Evolutionary conservation across 2,797 vertebrate genomes (phyloP).

Genomic region (Semotilus atromaculatus): DNA sequence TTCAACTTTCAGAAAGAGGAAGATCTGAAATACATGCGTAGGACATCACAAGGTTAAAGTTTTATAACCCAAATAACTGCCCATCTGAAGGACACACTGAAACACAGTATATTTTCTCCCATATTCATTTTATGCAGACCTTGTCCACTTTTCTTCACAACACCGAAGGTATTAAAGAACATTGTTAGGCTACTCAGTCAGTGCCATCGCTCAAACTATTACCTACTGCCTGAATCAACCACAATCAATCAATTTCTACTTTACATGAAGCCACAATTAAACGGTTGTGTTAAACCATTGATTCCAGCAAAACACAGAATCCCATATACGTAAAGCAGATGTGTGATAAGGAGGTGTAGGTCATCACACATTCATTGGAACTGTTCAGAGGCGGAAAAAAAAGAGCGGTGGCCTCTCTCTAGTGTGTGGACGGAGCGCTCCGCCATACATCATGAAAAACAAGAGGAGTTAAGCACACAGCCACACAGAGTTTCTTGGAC

Average conservation of each 20-base stretch:
- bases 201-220: neutral
- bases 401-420: constrained; percentile 42
- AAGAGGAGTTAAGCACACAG: constrained; percentile 63
- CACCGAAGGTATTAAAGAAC: neutral
- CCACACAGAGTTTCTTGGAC: constrained; percentile 56
- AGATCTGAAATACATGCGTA: neutral
- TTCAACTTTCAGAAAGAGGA: neutral
- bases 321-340: constrained; percentile 24
- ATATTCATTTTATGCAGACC: neutral
- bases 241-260: constrained; percentile 7
- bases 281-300: neutral
- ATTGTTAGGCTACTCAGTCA: neutral
- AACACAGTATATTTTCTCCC: neutral
- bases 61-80: neutral
- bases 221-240: neutral
- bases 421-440: constrained; percentile 27
- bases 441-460: constrained; percentile 63
- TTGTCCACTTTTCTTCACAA: neutral
- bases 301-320: constrained; percentile 9
- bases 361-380: constrained; percentile 34
- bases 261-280: constrained; percentile 12
- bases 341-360: constrained; percentile 49
- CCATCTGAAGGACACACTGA: constrained; percentile 1
- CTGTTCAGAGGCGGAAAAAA: constrained; percentile 39
- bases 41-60: neutral